Evolutionary conservation across 2,113 vertebrate genomes (phyloP), one percentile per base, ranked within the genome.

Genomic region (Neodon shergylaensis): DNA sequence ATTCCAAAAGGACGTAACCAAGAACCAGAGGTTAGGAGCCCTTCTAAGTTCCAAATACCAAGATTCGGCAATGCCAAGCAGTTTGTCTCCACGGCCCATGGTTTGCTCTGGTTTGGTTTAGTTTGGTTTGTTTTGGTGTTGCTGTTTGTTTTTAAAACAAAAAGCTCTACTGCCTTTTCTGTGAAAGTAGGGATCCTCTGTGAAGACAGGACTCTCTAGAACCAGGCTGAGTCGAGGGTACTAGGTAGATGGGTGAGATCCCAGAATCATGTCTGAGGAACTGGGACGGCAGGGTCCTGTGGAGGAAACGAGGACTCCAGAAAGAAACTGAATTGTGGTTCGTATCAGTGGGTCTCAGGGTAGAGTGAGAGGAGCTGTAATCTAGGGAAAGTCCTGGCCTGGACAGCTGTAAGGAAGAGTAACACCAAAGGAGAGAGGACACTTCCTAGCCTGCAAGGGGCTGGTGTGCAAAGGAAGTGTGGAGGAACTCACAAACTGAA

Each of bases 371-470:
- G 42, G 52, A 1, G 16, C 17, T 7, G 1, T 0, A 36, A 49
- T 54, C n/a, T 7, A 39, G 63, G 44, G 72, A 61, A 42, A 14
- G 19, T 26, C 5, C 0, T 0, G 3, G 24, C 36, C 72, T 22
- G 61, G 47, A 44, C 47, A 39, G 33, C 58, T 44, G 3, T 49
- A 63, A 19, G 19, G 8, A 78, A 47, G 33, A 0, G 0, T 22
- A 10, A 4, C 0, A n/a, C 2, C 36, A 14, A 44, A 1, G 0
- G 54, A 36, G 5, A 3, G 22, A 47, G 17, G 17, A 11, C 13
- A 1, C 13, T 0, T 24, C n/a, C 14, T 9, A 21, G 52, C 61
- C 8, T 2, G 14, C 8, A 52, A 86, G 79, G 6, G 66, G 52
- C 1, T 33, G 54, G 54, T 7, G 2, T 24, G 58, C 47, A 33